Evolutionary conservation across 2,797 vertebrate genomes (phyloP).

Genomic region (Pangasius macronema): DNA sequence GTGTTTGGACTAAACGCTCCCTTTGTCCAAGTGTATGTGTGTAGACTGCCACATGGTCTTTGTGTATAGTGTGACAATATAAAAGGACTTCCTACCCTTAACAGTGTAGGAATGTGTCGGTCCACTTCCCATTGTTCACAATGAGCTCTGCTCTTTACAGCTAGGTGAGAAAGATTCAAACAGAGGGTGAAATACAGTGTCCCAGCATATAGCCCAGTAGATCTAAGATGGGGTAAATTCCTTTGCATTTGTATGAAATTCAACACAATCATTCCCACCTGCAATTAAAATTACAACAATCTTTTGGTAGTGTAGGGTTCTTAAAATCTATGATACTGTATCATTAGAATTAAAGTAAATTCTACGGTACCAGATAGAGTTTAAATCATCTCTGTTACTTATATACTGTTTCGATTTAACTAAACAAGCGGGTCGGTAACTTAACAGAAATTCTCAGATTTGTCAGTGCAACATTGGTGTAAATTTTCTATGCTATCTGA

Average conservation of each 20-base stretch:
- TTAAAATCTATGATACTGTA: neutral
- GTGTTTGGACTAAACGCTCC: conserved; percentile 62
- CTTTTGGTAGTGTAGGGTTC: neutral
- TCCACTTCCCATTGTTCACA: conserved; percentile 74
- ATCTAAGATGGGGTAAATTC: neutral
- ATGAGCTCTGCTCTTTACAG: conserved; percentile 76
- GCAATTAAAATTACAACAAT: neutral
- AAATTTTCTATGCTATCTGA: conserved; percentile 37
- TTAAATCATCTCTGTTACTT: too few relatives aligned
- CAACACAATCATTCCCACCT: neutral
- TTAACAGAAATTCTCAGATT: neutral
- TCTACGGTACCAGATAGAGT: too few relatives aligned
- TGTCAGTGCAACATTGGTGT: neutral
- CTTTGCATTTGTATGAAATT: neutral
- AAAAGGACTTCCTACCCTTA: conserved; percentile 78
- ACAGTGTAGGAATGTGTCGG: conserved; percentile 70
- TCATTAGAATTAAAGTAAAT: neutral
- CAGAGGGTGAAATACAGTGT: conserved; percentile 66
- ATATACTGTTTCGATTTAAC: too few relatives aligned
- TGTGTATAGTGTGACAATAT: conserved; percentile 77
- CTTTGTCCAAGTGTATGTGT: conserved; percentile 68
- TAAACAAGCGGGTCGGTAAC: too few relatives aligned
- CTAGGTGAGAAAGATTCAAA: conserved; percentile 74
- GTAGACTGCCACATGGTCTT: conserved; percentile 75
- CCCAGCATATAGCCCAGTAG: conserved; percentile 51